Evolutionary conservation across 1,140 invertebrate species (phyloP).

Genomic region (Nebria ingens): DNA sequence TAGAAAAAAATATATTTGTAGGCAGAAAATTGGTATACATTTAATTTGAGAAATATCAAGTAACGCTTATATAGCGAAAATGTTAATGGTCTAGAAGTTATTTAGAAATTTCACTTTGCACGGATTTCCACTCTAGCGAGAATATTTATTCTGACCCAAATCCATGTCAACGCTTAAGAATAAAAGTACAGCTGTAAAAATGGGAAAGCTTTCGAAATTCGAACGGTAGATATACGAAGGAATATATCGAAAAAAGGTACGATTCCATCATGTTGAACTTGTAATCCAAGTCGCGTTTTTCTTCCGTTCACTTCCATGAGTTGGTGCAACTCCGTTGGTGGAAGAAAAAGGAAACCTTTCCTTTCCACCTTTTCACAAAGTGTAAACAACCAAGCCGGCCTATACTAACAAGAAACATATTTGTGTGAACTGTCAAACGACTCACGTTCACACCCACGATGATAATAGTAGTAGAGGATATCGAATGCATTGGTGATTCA

Average conservation of each 20-base stretch:
- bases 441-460: background rate
- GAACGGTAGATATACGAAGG: background rate
- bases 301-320: no score
- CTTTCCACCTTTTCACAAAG: background rate
- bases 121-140: background rate
- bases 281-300: background rate
- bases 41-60: no score
- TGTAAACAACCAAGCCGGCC: background rate
- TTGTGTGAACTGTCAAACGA: background rate
- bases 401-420: background rate
- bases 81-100: no score
- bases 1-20: no score
- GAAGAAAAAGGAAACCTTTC: background rate
- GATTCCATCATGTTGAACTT: background rate
- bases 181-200: constrained; percentile 8
- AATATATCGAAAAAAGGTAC: background rate
- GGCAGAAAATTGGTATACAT: no score
- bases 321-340: no score
- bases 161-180: constrained; percentile 6
- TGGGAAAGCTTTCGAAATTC: background rate
- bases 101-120: background rate
- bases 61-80: no score
- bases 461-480: background rate
- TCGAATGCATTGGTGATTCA: background rate
- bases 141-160: constrained; percentile 8